Base-by-base conservation (phyloP, 2,888 invertebrate genomes). In the Euspilapteryx auroguttella region DNA sequence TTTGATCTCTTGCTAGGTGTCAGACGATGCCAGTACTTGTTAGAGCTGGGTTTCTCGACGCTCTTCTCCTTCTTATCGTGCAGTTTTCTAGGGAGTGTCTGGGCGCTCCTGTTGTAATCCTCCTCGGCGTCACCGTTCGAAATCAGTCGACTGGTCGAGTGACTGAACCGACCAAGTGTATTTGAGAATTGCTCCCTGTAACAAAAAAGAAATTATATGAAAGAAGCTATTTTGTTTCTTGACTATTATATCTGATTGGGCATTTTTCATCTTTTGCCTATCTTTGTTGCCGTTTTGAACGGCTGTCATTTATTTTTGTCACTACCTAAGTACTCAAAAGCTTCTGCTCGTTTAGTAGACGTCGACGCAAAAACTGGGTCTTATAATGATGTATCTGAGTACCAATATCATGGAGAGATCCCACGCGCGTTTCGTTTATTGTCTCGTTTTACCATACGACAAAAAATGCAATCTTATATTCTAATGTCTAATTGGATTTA, bases 161-260 rank as follows among this genome's bases (percentile, higher is more conserved):
- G 90, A 76, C 89, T 89, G 68, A 88, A 85, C 38, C 90, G 82
- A 34, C 89, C 90, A 45, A 91, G 76, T 21, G 89, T 89, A 44
- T 85, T 87, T 44, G 82, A 80, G 52, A 80, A 82, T 51, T 82
- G 82, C 39, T 81, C 81, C 66, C 85, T 86, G 80, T 39, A 83
- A 73, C 49, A 58, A 55, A 50, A 48, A 44, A 46, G 42, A 44
- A 41, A 43, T n/a, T n/a, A n/a, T n/a, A n/a, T n/a, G n/a, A n/a
- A n/a, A n/a, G n/a, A n/a, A n/a, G n/a, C n/a, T n/a, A n/a, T n/a
- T n/a, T n/a, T n/a, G n/a, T n/a, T n/a, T n/a, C n/a, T n/a, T n/a
- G n/a, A n/a, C n/a, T n/a, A n/a, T n/a, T n/a, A n/a, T n/a, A n/a
- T n/a, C n/a, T n/a, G n/a, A n/a, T n/a, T n/a, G n/a, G n/a, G n/a